Percentiles rank a stretch among this genome's conserved stretches.
Conservation (phyloP, 2,113 vertebrate genomes). For the Xiphias gladius region DNA sequence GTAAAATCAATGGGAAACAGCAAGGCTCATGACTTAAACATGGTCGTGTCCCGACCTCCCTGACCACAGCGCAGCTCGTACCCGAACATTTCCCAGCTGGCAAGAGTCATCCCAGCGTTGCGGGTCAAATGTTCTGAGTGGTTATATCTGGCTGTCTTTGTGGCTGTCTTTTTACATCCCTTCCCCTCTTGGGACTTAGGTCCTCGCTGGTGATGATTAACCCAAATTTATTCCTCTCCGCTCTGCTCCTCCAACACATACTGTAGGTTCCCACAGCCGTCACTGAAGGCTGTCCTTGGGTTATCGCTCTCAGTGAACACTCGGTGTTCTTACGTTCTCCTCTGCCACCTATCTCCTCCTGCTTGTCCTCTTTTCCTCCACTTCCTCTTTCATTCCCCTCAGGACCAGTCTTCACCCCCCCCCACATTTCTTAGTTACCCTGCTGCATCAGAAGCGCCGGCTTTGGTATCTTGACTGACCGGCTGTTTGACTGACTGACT, state of each 20-base stretch:
- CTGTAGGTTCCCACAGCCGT: slow-evolving; percentile 23
- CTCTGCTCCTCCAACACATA: slow-evolving; percentile 31
- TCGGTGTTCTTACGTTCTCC: slow-evolving; percentile 4
- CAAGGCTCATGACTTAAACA: not conserved
- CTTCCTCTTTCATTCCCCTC: slow-evolving; percentile 15
- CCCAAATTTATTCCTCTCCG: slow-evolving; percentile 48
- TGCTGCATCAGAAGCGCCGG: slow-evolving; percentile 25
- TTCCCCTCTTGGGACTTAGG: slow-evolving; percentile 29
- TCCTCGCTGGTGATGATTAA: slow-evolving; percentile 58
- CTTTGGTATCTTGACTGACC: not conserved
- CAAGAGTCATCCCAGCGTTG: slow-evolving; percentile 9
- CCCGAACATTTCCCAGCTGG: slow-evolving; percentile 20
- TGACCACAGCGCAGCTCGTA: not conserved
- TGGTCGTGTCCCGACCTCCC: not conserved
- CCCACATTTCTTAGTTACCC: slow-evolving; percentile 55
- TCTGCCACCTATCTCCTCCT: slow-evolving; percentile 35
- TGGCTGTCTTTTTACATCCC: slow-evolving; percentile 40
- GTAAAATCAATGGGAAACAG: not conserved
- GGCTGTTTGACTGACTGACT: not conserved
- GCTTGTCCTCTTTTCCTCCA: slow-evolving; percentile 30
- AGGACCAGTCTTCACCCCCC: slow-evolving; percentile 18
- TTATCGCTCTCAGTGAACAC: slow-evolving; percentile 16
- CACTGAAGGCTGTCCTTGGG: slow-evolving; percentile 27
- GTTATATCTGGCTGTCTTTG: slow-evolving; percentile 54
- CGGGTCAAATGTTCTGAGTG: slow-evolving; percentile 30